Evolutionary conservation across 2,113 vertebrate species (phyloP).

Genomic region (Lampris megalopsis): DNA sequence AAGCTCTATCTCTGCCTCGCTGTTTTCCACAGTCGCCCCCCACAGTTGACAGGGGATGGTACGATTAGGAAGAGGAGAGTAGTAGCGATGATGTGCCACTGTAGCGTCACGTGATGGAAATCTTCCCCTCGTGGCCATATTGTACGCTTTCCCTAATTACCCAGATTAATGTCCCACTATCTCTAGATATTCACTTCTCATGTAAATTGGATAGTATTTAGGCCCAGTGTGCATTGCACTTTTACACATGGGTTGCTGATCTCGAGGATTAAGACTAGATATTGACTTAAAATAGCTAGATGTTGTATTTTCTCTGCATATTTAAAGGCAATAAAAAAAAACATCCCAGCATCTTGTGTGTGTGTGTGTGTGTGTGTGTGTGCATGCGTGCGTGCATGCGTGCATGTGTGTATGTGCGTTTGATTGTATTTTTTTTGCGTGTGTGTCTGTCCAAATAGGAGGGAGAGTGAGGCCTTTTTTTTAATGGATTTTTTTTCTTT

Average conservation of each 20-base stretch:
- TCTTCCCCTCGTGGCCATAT: constrained; percentile 33
- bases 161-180: constrained; percentile 56
- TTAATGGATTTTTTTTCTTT: no score
- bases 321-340: no score
- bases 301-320: no score
- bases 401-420: no score
- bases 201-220: constrained; percentile 35
- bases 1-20: constrained; percentile 16
- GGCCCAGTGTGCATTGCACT: constrained; percentile 29
- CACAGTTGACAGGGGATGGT: constrained; percentile 3
- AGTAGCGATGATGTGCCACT: constrained; percentile 57
- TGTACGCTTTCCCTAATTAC: constrained; percentile 70
- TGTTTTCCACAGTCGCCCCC: constrained; percentile 22
- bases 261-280: constrained; percentile 14
- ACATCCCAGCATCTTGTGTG: no score
- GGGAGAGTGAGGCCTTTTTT: no score
- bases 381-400: no score
- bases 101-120: constrained; percentile 43
- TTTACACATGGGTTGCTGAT: constrained; percentile 28
- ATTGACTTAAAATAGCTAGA: background rate
- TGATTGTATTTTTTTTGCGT: no score
- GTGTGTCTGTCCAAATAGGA: no score
- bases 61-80: constrained; percentile 37
- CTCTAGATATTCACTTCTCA: constrained; percentile 34
- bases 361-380: background rate